Base-by-base conservation (phyloP, 2,113 vertebrate species). In the Pagrus major region DNA sequence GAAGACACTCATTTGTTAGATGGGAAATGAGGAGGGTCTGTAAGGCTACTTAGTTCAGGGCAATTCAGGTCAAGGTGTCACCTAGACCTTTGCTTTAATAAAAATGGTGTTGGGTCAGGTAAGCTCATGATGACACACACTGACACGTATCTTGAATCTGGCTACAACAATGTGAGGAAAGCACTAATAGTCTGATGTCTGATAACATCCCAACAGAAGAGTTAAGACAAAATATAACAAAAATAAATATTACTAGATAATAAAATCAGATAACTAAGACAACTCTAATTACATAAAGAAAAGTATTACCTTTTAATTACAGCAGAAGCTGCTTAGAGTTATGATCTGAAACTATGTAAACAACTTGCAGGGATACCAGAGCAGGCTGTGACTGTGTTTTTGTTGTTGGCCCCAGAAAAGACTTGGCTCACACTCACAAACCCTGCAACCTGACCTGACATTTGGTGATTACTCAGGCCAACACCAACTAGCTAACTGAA, bases 381-480 rank as follows among this genome's bases (percentile, higher is more conserved):
- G n/a, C 61, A 16, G 49, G 29, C 39, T 27, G 35, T 33, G 10
- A 15, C 18, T 15, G 33, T 60, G 15, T 56, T 64, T 54, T 56
- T 41, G 44, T 54, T 65, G 37, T 65, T 71, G 35, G 29, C 27
- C 44, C 58, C 52, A 72, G 49, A 66, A 66, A 86, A 81, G 54
- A 81, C 25, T 72, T 78, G 51, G 56, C 77, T 81, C 65, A 21
- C 59, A 29, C 51, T 33, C 15, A 9, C 25, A 74, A 64, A 71
- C 72, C 31, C 78, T 78, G 77, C 66, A 84, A 84, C 63, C 47
- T 59, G 59, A 88, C 51, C 88, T 42, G 66, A 60, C 75, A 41
- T 76, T 59, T 63, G 46, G 29, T 63, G 11, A n/a, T 61, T 20
- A 54, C 76, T 72, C 35, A 12, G n/a, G 33, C 27, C 44, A 68